Base-by-base conservation (phyloP, 2,113 vertebrate species). In the Bujurquina vittata region DNA sequence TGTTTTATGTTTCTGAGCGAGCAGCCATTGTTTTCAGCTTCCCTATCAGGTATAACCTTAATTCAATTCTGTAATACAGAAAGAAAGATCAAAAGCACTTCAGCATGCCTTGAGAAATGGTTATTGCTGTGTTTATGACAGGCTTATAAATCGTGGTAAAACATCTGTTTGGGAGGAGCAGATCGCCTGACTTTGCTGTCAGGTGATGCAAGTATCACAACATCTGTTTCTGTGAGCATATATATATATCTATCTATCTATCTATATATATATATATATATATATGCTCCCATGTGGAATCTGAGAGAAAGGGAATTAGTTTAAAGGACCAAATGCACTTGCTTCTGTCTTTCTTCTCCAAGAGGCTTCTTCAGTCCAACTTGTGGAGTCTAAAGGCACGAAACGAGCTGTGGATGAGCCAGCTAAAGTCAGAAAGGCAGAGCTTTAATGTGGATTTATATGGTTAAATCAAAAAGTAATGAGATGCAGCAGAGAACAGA, bases 181-280 rank as follows among this genome's bases (percentile, higher is more conserved):
- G 67, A 33, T 87, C 79, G 85, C 60, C 73, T 81, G 86, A 83
- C 37, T 49, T 23, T 1, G 1, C 43, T 20, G 65, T 72, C 10
- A 69, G 23, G 65, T 31, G 65, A 69, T 69, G 40, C 23, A 29
- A 40, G 43, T 31, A 69, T 69, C 65, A 5, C 17, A 69, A 52
- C 62, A 23, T 7, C 10, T 84, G 67, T 60, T 35, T 40, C 46
- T 52, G 37, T 56, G 17, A 56, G 20, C 62, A 5, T 75, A 4
- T 12, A 11, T 33, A n/a, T n/a, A n/a, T n/a, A n/a, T n/a, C n/a
- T n/a, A n/a, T n/a, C n/a, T n/a, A n/a, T n/a, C n/a, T n/a, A n/a
- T n/a, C n/a, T n/a, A n/a, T n/a, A n/a, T n/a, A n/a, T n/a, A n/a
- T n/a, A n/a, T n/a, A n/a, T n/a, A n/a, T n/a, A n/a, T n/a, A n/a